Evolutionary conservation across 2,888 invertebrate species (phyloP).

Genomic region (Drosophila limbata): DNA sequence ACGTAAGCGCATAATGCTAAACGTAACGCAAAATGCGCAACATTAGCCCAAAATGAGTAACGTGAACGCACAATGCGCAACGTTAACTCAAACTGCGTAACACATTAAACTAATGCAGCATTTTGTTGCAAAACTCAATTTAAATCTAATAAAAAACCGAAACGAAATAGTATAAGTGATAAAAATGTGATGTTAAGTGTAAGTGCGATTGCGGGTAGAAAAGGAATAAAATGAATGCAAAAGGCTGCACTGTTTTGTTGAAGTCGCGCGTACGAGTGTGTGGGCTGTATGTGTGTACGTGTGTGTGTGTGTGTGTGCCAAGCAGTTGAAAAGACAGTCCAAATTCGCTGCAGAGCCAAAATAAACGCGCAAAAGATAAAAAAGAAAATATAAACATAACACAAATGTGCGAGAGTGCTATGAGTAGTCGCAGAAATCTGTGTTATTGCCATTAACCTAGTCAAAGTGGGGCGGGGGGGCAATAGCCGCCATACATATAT

Average conservation of each 20-base stretch:
- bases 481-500: conserved; percentile 20
- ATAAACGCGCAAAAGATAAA: conserved; percentile 59
- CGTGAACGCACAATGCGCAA: conserved; percentile 49
- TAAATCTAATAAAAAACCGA: conserved; percentile 14
- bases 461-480: background rate
- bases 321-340: conserved; percentile 40
- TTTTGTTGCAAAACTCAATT: conserved; percentile 56
- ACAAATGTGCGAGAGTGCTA: conserved; percentile 14
- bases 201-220: conserved; percentile 49
- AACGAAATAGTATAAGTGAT: conserved; percentile 61
- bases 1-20: conserved; percentile 27
- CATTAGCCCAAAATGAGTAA: conserved; percentile 47
- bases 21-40: conserved; percentile 36
- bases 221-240: background rate
- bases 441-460: background rate
- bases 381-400: conserved; percentile 39
- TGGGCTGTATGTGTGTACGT: conserved; percentile 16
- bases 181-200: conserved; percentile 76
- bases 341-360: conserved; percentile 52
- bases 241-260: conserved; percentile 22
- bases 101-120: conserved; percentile 56
- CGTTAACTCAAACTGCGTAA: conserved; percentile 48
- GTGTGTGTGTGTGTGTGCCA: conserved; percentile 36
- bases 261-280: conserved; percentile 29
- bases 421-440: conserved; percentile 5